Base-by-base conservation (phyloP, 2,797 vertebrate genomes). In the Gambusia yucatana region DNA sequence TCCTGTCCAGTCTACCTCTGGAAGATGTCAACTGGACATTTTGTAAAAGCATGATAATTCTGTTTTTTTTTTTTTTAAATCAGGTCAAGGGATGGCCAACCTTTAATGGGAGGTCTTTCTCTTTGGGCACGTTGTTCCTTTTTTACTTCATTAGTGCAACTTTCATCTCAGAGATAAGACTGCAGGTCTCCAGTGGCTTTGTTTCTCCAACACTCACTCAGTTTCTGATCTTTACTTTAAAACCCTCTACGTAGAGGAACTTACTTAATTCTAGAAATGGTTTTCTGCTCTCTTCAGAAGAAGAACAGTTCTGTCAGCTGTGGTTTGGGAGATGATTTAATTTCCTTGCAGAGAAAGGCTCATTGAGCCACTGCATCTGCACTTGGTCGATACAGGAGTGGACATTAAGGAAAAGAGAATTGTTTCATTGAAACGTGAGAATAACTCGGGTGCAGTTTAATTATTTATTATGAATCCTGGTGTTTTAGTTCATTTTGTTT, bases 341-440 rank as follows among this genome's bases (percentile, higher is more conserved):
- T 95, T 89, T 93, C 91, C 79, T 87, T 85, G 46, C 79, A 75
- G 82, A 92, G 88, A 93, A 94, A 94, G 90, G 86, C 84, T 77
- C 84, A 86, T 83, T 84, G 80, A 78, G 33, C 79, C 86, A 89
- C 90, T 94, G 89, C 91, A 92, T 93, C 83, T 90, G 80, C 82
- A 81, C 87, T 86, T 86, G 82, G 74, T 77, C n/a, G 77, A 82
- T 76, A 77, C 70, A 73, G 52, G 80, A 39, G 75, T 81, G 85
- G 86, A 78, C 82, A 70, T 77, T 36, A 0, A 72, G 61, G 79
- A 70, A 83, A 92, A 79, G 76, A 83, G 85, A 90, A 87, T 88
- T 84, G 80, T 87, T 88, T 83, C 88, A 88, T 91, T 82, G 88
- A 80, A 92, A 85, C 77, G 80, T 67, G 59, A 76, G 61, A 30